phyloP scores from a whole-genome alignment of 2,113 vertebrate species.

The Hemichromis elongatus region DNA sequence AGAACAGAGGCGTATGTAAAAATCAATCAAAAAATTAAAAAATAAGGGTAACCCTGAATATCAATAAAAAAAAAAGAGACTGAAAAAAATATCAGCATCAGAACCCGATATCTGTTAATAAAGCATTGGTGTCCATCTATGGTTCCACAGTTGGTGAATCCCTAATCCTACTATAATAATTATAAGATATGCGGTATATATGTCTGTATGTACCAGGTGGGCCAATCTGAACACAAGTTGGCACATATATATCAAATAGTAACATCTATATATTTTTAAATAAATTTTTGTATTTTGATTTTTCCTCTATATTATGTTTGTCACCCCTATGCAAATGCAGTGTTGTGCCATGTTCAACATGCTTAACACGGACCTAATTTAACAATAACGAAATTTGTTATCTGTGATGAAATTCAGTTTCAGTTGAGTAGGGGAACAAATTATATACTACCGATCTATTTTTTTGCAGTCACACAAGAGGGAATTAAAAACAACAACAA shows the following conservation, averaged over 20 bases:
- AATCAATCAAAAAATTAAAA: accelerated
- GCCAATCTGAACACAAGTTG: not conserved
- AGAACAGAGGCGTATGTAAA: not conserved
- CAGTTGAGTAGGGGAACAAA: not conserved
- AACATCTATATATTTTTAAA: accelerated
- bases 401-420: accelerated
- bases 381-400: not conserved
- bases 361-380: not conserved
- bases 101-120: not conserved
- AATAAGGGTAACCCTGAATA: not conserved
- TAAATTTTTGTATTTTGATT: not conserved
- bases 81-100: accelerated
- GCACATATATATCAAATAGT: not conserved
- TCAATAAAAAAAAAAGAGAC: not conserved
- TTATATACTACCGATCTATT: not conserved
- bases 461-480: not conserved
- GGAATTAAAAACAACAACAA: not conserved
- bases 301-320: not conserved
- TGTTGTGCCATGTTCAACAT: accelerated
- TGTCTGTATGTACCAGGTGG: not conserved
- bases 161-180: accelerated
- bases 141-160: not conserved
- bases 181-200: not conserved
- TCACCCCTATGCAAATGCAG: not conserved
- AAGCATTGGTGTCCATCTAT: accelerated